Conservation (phyloP, 1,140 invertebrate species). For the Xylocopa sonorina region DNA sequence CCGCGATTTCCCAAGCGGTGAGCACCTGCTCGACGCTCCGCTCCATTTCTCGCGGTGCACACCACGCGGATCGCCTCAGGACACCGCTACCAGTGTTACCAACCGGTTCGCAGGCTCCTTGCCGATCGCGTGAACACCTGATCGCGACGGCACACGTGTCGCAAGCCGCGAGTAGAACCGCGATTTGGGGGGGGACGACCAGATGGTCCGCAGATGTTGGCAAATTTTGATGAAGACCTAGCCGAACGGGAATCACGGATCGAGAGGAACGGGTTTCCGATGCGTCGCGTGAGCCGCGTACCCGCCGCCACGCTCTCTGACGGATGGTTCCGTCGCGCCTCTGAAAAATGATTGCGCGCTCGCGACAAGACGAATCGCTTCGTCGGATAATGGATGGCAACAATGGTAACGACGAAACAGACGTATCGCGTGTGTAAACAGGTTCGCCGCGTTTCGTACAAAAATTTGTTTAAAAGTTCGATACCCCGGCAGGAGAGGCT, state of each 20-base stretch:
- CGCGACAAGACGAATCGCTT: no score
- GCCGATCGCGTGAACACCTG: constrained; percentile 50
- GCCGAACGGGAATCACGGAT: constrained; percentile 20
- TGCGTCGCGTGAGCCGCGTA: neutral
- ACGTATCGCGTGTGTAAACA: no score
- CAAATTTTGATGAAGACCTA: constrained; percentile 23
- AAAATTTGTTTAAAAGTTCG: no score
- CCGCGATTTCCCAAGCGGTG: constrained; percentile 67
- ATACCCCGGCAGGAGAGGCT: no score
- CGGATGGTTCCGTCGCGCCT: neutral
- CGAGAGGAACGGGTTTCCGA: neutral
- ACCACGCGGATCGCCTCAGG: constrained; percentile 40
- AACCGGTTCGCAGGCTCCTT: constrained; percentile 17
- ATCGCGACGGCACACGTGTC: constrained; percentile 30
- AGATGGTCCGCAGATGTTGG: constrained; percentile 54
- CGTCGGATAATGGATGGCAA: no score
- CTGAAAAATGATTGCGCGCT: no score
- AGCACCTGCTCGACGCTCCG: constrained; percentile 53
- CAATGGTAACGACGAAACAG: no score
- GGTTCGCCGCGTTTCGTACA: no score
- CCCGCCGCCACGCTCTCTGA: no score
- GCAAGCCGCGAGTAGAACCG: neutral
- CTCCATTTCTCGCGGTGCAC: constrained; percentile 50
- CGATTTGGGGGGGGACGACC: no score
- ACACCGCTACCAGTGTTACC: constrained; percentile 52